Conservation (phyloP, 2,113 vertebrate species). For the Pangasianodon hypophthalmus region DNA sequence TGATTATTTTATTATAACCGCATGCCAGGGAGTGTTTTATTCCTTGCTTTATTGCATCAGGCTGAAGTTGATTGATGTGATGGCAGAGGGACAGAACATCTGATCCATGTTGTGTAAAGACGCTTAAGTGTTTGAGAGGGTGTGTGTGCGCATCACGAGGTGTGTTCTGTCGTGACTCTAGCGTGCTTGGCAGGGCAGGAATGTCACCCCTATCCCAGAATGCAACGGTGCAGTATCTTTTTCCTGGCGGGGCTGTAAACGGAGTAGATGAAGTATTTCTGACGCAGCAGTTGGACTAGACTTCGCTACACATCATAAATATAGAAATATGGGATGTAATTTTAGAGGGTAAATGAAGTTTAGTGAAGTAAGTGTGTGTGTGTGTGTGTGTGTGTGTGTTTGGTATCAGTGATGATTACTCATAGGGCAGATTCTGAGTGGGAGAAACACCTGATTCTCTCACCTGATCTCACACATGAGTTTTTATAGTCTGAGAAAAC, state of each 20-base stretch:
- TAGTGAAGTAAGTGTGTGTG: background rate
- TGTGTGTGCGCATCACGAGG: background rate
- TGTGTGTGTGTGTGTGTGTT: constrained; percentile 27
- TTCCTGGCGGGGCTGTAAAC: background rate
- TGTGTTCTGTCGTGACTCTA: background rate
- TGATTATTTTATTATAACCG: background rate
- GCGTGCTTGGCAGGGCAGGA: constrained; percentile 12
- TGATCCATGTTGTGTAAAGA: background rate
- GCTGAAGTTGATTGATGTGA: background rate
- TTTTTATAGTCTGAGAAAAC: constrained; percentile 70
- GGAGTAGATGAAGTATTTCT: background rate
- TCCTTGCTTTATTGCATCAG: background rate
- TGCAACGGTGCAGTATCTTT: constrained; percentile 6
- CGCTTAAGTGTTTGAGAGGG: too few relatives aligned
- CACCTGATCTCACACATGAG: constrained; percentile 70
- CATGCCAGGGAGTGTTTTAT: background rate
- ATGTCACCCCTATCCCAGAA: constrained; percentile 5
- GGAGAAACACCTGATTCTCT: constrained; percentile 59
- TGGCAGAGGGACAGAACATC: background rate
- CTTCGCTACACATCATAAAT: background rate
- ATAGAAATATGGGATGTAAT: background rate
- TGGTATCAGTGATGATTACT: constrained; percentile 76
- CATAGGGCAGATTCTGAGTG: constrained; percentile 80
- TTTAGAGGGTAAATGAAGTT: background rate
- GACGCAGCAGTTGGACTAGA: background rate